Evolutionary conservation across 2,113 vertebrate species (phyloP).

Genomic region (Corvus cornix): DNA sequence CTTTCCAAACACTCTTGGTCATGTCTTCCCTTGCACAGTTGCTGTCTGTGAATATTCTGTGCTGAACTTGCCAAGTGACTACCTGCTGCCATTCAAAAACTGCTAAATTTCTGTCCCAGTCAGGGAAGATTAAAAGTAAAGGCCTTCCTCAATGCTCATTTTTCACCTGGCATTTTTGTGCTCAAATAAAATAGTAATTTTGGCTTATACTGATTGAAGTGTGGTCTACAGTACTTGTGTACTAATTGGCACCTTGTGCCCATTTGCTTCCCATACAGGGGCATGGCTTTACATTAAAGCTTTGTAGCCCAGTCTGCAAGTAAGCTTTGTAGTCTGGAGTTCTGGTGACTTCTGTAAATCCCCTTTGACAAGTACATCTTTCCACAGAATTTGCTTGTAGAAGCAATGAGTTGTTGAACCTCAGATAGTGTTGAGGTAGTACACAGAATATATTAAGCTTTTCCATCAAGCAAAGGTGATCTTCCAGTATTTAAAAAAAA

Average conservation of each 20-base stretch:
- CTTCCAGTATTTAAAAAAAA: neutral
- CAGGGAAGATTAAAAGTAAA: neutral
- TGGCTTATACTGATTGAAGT: neutral
- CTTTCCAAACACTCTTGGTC: neutral
- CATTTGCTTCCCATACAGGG: neutral
- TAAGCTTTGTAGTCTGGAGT: neutral
- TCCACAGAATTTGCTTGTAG: neutral
- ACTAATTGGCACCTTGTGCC: neutral
- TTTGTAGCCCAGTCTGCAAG: neutral
- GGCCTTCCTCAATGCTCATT: neutral
- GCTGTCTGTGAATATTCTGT: neutral
- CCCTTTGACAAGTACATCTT: neutral
- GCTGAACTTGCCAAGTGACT: neutral
- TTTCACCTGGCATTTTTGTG: neutral
- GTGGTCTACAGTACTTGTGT: rapidly evolving
- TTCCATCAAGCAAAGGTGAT: neutral
- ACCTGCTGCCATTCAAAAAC: neutral
- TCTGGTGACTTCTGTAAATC: neutral
- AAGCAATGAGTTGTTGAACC: neutral
- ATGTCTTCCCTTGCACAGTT: neutral
- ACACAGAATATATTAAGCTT: neutral
- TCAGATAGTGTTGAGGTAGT: neutral
- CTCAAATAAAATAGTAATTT: neutral
- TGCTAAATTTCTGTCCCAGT: neutral
- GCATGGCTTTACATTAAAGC: neutral